These are phyloP conservation scores for Ctena decussata DNA, from an alignment of 2,888 invertebrate genomes.

Conservation along the genomic window DNA sequence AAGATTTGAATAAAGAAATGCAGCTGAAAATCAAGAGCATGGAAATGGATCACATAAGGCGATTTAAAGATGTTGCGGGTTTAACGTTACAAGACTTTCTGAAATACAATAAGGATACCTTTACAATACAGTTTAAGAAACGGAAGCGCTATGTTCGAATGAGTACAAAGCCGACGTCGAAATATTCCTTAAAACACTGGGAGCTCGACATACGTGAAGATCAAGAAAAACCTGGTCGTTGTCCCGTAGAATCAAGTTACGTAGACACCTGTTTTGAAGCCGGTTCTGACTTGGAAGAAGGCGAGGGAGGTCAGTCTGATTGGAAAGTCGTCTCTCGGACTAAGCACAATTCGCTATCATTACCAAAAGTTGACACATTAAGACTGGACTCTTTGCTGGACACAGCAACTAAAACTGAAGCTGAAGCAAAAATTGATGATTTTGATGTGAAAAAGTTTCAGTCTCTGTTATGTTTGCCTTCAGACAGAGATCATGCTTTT, in stretches of 20 bases:
- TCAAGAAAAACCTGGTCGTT: background rate
- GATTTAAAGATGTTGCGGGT: background rate
- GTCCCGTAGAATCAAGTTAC: background rate
- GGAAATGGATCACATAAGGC: background rate
- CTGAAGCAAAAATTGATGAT: background rate
- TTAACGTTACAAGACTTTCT: background rate
- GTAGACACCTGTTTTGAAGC: background rate
- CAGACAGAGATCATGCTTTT: constrained; percentile 36
- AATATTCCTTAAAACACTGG: background rate
- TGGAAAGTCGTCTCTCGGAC: background rate
- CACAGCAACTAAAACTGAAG: background rate
- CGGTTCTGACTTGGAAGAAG: background rate
- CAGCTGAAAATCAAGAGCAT: background rate
- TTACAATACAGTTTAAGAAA: background rate
- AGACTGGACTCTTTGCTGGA: background rate
- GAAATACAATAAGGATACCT: background rate
- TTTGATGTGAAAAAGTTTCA: constrained; percentile 20
- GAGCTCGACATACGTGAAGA: background rate
- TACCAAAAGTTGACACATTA: too few species aligned
- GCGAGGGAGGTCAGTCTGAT: background rate
- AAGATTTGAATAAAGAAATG: background rate
- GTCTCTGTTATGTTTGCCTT: constrained; percentile 23
- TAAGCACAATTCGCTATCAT: background rate
- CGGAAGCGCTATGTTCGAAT: background rate
- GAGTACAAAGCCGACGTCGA: background rate